Evolutionary conservation across 1,140 invertebrate species (phyloP).

Genomic region (Dendroctonus ponderosae): DNA sequence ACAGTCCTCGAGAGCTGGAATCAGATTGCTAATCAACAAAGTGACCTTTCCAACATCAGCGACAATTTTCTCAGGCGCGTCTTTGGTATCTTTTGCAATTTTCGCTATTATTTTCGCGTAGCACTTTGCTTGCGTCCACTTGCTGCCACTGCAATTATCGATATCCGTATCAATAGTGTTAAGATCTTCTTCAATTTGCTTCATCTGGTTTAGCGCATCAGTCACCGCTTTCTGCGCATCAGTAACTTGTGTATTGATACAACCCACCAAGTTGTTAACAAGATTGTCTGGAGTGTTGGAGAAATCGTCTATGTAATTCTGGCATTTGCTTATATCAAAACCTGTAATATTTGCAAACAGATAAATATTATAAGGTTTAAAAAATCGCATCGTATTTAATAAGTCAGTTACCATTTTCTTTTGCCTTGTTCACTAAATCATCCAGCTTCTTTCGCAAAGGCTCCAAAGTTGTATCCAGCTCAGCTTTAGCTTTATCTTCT

Average conservation of each 20-base stretch:
- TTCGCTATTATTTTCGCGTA: constrained; percentile 21
- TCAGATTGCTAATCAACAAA: constrained; percentile 1
- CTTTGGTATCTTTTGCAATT: constrained; percentile 17
- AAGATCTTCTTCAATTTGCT: constrained; percentile 15
- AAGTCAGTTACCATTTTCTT: constrained; percentile 2
- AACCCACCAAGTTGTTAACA: constrained; percentile 5
- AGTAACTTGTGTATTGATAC: constrained; percentile 12
- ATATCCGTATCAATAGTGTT: constrained; percentile 11
- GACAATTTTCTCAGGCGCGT: constrained; percentile 12
- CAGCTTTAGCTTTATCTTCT: constrained; percentile 15
- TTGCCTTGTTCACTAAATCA: constrained; percentile 7
- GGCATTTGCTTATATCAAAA: constrained; percentile 15
- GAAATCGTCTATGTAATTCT: constrained; percentile 14
- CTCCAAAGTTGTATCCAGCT: constrained; percentile 12
- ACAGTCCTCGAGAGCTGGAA: constrained; percentile 16
- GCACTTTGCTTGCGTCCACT: constrained; percentile 2
- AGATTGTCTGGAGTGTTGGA: constrained; percentile 14
- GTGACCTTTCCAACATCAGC: constrained; percentile 19
- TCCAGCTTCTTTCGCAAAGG: constrained; percentile 15
- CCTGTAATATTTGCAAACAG: neutral
- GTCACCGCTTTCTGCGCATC: constrained; percentile 12
- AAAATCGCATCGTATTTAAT: neutral
- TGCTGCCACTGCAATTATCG: constrained; percentile 14
- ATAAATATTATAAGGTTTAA: constrained; percentile 4
- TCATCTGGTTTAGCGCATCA: constrained; percentile 12